These are phyloP conservation scores for Drosophila multiciliata DNA, from an alignment of 2,888 invertebrate genomes.

Conservation along the genomic window DNA sequence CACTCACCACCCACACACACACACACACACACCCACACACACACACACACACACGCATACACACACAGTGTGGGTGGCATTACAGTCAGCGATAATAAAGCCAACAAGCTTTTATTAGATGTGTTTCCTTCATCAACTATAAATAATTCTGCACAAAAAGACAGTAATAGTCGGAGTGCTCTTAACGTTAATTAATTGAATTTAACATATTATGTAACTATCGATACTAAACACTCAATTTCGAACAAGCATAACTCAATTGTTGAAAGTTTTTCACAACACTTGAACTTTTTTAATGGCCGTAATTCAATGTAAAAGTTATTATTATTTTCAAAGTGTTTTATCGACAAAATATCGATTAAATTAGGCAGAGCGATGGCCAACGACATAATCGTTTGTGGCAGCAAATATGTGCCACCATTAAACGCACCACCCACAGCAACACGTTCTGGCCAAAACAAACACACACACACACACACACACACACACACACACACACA, in stretches of 20 bases:
- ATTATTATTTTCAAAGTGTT: not conserved
- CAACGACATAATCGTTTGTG: constrained; percentile 3
- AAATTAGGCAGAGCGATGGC: not conserved
- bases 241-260: not conserved
- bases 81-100: not conserved
- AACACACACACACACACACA: not conserved
- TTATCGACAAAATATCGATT: constrained; percentile 9
- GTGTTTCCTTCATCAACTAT: not conserved
- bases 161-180: not conserved
- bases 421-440: not conserved
- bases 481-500: not conserved
- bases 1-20: not conserved
- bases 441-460: not conserved
- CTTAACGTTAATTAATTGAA: not conserved
- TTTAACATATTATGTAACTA: not conserved
- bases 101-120: not conserved
- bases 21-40: not conserved
- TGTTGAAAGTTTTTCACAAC: not conserved
- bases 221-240: not conserved
- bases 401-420: constrained; percentile 4
- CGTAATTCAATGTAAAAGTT: not conserved
- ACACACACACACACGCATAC: not conserved
- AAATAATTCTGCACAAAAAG: not conserved
- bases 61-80: not conserved
- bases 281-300: not conserved